phyloP scores from a whole-genome alignment of 2,113 vertebrate genomes.

The Megaptera novaeangliae region DNA sequence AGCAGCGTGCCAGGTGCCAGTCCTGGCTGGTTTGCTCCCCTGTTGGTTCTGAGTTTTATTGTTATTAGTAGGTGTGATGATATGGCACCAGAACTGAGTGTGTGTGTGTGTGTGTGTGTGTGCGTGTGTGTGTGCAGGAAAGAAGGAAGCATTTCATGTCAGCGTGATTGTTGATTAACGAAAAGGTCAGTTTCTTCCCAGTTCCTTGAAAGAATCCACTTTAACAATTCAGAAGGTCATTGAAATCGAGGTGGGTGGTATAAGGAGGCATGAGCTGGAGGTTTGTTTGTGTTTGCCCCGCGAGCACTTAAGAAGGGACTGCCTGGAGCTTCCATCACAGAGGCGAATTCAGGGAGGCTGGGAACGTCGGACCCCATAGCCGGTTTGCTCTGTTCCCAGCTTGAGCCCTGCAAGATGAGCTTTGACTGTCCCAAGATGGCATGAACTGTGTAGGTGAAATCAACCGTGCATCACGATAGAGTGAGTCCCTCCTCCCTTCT shows the following conservation, averaged over 20 bases:
- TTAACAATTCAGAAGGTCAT: background rate
- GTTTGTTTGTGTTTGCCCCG: background rate
- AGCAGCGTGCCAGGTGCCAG: background rate
- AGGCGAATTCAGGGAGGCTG: background rate
- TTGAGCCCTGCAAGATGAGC: background rate
- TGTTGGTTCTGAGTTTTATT: conserved; percentile 15
- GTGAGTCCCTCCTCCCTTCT: background rate
- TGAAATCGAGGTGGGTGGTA: background rate
- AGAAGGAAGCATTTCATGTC: background rate
- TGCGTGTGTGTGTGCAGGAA: background rate
- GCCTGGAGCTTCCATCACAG: background rate
- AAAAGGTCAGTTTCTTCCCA: background rate
- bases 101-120: background rate
- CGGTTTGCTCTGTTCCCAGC: background rate
- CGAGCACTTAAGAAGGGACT: background rate
- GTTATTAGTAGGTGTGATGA: conserved; percentile 35
- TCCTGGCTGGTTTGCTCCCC: background rate
- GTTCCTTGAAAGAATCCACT: background rate
- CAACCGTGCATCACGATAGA: background rate
- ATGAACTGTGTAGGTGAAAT: background rate
- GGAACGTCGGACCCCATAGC: background rate
- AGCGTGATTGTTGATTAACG: background rate
- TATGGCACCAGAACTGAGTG: conserved; percentile 5
- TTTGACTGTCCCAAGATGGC: background rate
- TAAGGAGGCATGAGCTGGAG: background rate